Evolutionary conservation across 2,888 invertebrate genomes (phyloP).

Genomic region (Nymphalis polychloros): DNA sequence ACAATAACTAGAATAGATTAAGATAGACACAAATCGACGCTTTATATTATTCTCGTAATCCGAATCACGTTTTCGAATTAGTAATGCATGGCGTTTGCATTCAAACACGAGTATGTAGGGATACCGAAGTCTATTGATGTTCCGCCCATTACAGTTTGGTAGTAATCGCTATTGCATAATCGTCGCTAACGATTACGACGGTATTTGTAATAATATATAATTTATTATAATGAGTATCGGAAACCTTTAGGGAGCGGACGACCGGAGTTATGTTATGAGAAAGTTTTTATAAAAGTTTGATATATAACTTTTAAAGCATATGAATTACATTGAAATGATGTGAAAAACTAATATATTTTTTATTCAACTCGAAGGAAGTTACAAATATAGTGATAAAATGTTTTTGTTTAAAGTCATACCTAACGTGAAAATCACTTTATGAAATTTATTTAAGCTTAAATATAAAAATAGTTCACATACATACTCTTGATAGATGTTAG

Average conservation of each 20-base stretch:
- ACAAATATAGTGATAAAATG: too few species aligned
- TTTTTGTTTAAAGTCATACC: too few species aligned
- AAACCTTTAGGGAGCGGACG: conserved; percentile 1
- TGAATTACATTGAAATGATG: too few species aligned
- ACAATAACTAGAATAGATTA: too few species aligned
- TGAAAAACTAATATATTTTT: too few species aligned
- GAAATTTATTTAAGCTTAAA: too few species aligned
- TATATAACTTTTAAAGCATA: too few species aligned
- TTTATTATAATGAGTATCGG: conserved; percentile 8
- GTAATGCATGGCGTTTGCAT: conserved; percentile 33
- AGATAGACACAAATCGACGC: too few species aligned
- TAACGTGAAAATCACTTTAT: too few species aligned
- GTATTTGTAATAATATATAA: conserved; percentile 6
- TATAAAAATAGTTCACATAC: too few species aligned
- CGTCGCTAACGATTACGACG: not conserved
- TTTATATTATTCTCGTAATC: conserved; percentile 4
- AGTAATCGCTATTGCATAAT: not conserved
- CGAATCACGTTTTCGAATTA: conserved; percentile 32
- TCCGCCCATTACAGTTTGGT: not conserved
- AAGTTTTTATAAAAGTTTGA: not conserved
- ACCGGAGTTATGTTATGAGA: not conserved
- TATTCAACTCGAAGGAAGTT: too few species aligned
- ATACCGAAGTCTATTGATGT: not conserved
- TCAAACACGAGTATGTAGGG: conserved; percentile 3
- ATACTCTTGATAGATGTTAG: too few species aligned